Evolutionary conservation across 2,888 invertebrate species (phyloP).

Genomic region (Himalopsyche japonica): DNA sequence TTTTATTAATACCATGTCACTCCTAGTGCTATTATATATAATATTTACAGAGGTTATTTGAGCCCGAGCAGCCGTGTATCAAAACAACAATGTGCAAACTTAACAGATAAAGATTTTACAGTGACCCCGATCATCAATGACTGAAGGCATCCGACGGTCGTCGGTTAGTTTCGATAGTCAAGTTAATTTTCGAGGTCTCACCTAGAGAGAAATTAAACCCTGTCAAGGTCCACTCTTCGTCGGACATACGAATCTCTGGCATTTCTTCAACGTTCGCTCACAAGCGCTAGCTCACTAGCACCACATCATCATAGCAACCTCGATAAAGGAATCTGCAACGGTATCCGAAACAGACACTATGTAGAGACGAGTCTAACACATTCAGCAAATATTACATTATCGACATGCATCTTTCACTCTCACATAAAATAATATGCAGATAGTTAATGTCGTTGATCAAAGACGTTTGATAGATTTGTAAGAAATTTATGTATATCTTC

Average conservation of each 20-base stretch:
- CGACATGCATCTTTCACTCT: too few relatives aligned
- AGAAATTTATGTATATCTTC: too few relatives aligned
- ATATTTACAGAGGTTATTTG: too few relatives aligned
- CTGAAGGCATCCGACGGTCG: too few relatives aligned
- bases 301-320: not conserved
- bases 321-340: not conserved
- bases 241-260: not conserved
- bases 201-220: not conserved
- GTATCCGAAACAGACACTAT: not conserved
- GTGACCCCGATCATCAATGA: too few relatives aligned
- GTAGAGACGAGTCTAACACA: not conserved
- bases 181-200: not conserved
- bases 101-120: too few relatives aligned
- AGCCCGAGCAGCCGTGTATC: too few relatives aligned
- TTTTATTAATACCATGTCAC: too few relatives aligned
- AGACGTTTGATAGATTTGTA: too few relatives aligned
- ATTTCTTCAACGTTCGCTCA: not conserved
- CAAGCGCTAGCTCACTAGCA: not conserved
- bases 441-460: not conserved
- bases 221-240: not conserved
- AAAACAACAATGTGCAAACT: too few relatives aligned
- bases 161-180: not conserved
- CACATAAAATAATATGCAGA: not conserved
- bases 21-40: too few relatives aligned
- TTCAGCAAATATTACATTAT: not conserved